Percentiles rank a stretch among this genome's conserved stretches.
phyloP scores from a whole-genome alignment of 1,140 invertebrate genomes.

The Drosophila eugracilis region DNA sequence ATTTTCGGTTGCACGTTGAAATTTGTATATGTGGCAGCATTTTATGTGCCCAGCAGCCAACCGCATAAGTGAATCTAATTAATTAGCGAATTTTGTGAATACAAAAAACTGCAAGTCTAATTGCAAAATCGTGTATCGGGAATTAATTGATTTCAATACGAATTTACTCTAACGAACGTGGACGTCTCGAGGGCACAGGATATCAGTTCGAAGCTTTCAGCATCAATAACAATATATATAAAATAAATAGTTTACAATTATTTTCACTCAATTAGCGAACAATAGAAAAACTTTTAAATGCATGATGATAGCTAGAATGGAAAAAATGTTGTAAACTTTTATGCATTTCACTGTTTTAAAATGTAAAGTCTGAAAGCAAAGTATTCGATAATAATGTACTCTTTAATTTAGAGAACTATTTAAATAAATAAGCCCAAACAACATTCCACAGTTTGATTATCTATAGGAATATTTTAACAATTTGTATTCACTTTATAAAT shows the following conservation, averaged over 20 bases:
- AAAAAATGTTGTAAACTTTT: background rate
- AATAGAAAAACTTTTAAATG: no score
- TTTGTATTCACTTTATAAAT: no score
- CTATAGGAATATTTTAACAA: no score
- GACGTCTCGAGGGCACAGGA: conserved; percentile 16
- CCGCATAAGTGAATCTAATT: conserved; percentile 20
- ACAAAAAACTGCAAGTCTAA: conserved; percentile 11
- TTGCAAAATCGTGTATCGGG: conserved; percentile 24
- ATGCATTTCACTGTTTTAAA: background rate
- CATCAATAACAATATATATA: background rate
- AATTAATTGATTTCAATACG: conserved; percentile 10
- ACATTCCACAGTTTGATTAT: no score
- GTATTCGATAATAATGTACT: no score
- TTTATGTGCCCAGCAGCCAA: conserved; percentile 10
- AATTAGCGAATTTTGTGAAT: conserved; percentile 11
- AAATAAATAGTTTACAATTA: background rate
- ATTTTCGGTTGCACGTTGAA: conserved; percentile 3
- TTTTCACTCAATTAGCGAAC: background rate
- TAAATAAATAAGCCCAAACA: no score
- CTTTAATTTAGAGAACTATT: no score
- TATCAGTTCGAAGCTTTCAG: background rate
- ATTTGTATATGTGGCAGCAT: background rate
- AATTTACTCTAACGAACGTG: conserved; percentile 11
- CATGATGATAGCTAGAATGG: background rate
- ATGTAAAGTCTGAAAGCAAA: no score